Conservation (phyloP, 2,113 vertebrate species). For the Limanda limanda region DNA sequence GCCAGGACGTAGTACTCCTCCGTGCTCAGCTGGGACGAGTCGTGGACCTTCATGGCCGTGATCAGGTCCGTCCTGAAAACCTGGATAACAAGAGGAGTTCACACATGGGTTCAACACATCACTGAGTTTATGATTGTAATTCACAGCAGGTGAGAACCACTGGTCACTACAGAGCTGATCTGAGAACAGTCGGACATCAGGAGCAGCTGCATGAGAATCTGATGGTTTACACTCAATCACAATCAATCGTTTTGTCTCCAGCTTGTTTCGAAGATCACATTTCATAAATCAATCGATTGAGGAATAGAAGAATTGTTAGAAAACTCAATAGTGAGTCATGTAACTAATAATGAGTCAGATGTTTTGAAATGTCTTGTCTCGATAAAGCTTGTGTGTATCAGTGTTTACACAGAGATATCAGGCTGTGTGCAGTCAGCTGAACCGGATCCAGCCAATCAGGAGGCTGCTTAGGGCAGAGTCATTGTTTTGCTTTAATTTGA, state of each 20-base stretch:
- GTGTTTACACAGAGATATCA: not conserved
- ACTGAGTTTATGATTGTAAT: too few species aligned
- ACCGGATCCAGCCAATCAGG: conserved; percentile 41
- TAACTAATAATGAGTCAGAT: too few species aligned
- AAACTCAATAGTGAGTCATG: too few species aligned
- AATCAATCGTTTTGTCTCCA: too few species aligned
- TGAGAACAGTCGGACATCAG: too few species aligned
- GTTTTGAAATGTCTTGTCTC: not conserved
- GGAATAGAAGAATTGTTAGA: too few species aligned
- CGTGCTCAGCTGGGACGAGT: conserved; percentile 93
- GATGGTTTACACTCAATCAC: not conserved
- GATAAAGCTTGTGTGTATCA: not conserved
- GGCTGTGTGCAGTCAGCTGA: not conserved
- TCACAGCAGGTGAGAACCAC: too few species aligned
- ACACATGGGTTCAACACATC: not conserved
- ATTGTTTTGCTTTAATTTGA: conserved; percentile 58
- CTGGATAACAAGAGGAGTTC: conserved; percentile 68
- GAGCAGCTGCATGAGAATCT: too few species aligned
- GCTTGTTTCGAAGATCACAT: too few species aligned
- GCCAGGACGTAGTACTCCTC: conserved; percentile 95
- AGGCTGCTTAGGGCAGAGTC: not conserved
- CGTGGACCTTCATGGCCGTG: conserved; percentile 98
- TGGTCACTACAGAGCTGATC: too few species aligned
- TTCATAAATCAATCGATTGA: too few species aligned
- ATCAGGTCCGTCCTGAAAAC: conserved; percentile 98